Conservation (phyloP, 2,797 vertebrate species). For the Vultur gryphus region DNA sequence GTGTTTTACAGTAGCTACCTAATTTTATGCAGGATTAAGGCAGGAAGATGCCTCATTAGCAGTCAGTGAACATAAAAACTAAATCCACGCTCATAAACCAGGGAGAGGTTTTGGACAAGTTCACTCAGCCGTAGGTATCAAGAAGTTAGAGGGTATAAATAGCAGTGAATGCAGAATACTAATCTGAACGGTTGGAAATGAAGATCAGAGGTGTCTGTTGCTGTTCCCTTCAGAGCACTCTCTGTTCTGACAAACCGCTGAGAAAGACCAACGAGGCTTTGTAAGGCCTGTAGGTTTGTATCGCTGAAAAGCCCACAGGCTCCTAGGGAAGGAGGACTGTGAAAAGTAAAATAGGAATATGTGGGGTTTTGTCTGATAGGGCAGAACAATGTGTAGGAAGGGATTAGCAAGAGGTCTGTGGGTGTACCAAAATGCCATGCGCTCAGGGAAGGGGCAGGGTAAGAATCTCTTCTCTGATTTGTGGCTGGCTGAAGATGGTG, state of each 20-base stretch:
- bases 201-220: neutral
- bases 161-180: neutral
- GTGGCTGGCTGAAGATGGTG: neutral
- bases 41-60: neutral
- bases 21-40: constrained; percentile 7
- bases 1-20: neutral
- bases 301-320: neutral
- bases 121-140: neutral
- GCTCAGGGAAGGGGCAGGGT: neutral
- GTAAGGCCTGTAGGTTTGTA: neutral
- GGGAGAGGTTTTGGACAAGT: neutral
- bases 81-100: neutral
- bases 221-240: neutral
- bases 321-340: neutral
- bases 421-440: neutral
- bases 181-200: neutral
- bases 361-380: neutral
- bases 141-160: neutral
- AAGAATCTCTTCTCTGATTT: neutral
- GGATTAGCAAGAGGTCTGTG: neutral
- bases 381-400: neutral
- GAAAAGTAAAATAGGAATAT: neutral
- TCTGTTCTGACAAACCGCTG: neutral
- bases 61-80: neutral
- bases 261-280: neutral